These are phyloP conservation scores for Ctenochaetus hawaiiensis DNA, from an alignment of 2,797 vertebrate species.

Conservation along the genomic window DNA sequence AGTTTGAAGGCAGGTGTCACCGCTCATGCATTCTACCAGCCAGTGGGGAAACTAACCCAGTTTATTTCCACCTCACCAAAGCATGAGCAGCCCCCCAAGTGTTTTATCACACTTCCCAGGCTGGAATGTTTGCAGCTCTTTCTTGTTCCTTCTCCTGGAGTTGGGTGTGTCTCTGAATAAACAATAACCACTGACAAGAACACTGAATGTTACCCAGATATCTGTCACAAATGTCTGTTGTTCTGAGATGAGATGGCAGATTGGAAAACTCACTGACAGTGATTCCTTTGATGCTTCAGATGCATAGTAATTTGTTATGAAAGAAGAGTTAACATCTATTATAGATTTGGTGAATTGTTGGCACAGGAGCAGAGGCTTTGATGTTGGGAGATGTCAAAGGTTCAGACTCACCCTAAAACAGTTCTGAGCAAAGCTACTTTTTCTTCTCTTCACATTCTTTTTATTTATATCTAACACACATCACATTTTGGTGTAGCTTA, in stretches of 20 bases:
- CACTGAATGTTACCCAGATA: conserved; percentile 53
- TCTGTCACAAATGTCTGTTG: conserved; percentile 49
- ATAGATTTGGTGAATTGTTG: conserved; percentile 70
- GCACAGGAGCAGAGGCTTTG: conserved; percentile 70
- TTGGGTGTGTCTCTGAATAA: conserved; percentile 59
- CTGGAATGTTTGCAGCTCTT: conserved; percentile 35
- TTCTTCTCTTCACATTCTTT: conserved; percentile 12
- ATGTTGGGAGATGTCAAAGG: conserved; percentile 70
- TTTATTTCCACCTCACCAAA: conserved; percentile 54
- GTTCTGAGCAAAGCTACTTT: conserved; percentile 9
- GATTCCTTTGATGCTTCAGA: conserved; percentile 68
- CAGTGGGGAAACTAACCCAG: conserved; percentile 66
- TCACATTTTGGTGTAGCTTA: neutral
- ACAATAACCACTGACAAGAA: conserved; percentile 67
- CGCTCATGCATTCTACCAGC: conserved; percentile 48
- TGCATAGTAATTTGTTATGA: conserved; percentile 68
- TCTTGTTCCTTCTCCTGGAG: conserved; percentile 37
- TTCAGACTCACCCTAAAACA: conserved; percentile 44
- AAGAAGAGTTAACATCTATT: conserved; percentile 73
- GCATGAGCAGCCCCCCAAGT: conserved; percentile 24
- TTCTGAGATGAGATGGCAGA: conserved; percentile 55
- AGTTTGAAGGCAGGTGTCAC: conserved; percentile 71
- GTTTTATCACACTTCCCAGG: conserved; percentile 52
- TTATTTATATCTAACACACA: neutral
- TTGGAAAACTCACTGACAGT: conserved; percentile 57